phyloP scores from a whole-genome alignment of 2,797 vertebrate genomes.

The Ctenopoma kingsleyae region DNA sequence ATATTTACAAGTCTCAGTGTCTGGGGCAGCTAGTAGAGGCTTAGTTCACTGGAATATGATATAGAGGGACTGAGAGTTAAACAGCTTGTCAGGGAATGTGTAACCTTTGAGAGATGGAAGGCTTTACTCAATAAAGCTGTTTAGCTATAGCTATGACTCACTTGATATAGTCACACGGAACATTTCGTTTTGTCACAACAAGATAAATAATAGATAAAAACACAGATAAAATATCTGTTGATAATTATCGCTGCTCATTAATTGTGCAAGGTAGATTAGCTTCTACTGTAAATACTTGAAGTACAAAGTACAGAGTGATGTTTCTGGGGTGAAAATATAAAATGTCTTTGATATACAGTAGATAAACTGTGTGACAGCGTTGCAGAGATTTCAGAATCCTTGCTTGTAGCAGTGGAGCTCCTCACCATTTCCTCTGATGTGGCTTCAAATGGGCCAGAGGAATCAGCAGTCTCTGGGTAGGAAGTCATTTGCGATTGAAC shows the following conservation, averaged over 20 bases:
- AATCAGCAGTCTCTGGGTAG: slow-evolving; percentile 55
- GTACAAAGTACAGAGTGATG: slow-evolving; percentile 19
- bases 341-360: slow-evolving; percentile 45
- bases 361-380: slow-evolving; percentile 55
- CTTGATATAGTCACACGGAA: slow-evolving; percentile 20
- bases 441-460: slow-evolving; percentile 63
- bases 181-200: slow-evolving; percentile 27
- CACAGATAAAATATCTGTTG: slow-evolving; percentile 20
- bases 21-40: slow-evolving; percentile 63
- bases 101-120: not conserved
- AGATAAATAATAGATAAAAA: slow-evolving; percentile 32
- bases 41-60: slow-evolving; percentile 65
- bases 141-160: slow-evolving; percentile 13
- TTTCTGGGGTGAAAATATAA: slow-evolving; percentile 32
- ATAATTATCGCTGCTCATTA: slow-evolving; percentile 39
- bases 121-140: not conserved
- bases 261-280: slow-evolving; percentile 17
- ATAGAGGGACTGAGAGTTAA: slow-evolving; percentile 50
- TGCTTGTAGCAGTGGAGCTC: slow-evolving; percentile 42
- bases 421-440: slow-evolving; percentile 63
- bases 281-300: slow-evolving; percentile 8
- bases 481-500: slow-evolving; percentile 67
- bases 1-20: slow-evolving; percentile 83
- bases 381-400: slow-evolving; percentile 42
- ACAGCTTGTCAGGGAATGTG: slow-evolving; percentile 41